Conservation (phyloP, 2,113 vertebrate species). For the Cinclus mexicanus region DNA sequence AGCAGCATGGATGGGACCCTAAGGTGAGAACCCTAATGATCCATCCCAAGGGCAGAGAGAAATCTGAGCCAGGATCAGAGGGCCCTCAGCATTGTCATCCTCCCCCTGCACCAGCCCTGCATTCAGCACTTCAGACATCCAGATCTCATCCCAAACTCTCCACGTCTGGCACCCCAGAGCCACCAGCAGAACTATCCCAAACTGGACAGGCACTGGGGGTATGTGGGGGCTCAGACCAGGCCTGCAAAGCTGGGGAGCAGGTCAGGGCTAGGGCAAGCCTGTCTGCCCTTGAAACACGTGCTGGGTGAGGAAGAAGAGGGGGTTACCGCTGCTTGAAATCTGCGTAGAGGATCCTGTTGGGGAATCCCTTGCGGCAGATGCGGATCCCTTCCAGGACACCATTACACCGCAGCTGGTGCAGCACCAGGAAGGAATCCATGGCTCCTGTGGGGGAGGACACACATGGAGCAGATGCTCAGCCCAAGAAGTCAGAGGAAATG, state of each 20-base stretch:
- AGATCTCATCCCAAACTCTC: background rate
- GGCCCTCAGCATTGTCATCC: background rate
- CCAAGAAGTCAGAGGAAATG: background rate
- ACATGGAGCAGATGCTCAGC: background rate
- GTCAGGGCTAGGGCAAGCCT: background rate
- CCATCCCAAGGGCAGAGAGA: background rate
- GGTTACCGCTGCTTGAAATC: constrained; percentile 93
- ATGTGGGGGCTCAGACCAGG: background rate
- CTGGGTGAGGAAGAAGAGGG: background rate
- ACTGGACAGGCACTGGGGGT: accelerated
- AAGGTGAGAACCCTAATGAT: background rate
- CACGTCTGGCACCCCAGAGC: background rate
- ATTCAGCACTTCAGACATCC: background rate
- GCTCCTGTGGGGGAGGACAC: constrained; percentile 71
- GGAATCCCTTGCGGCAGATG: constrained; percentile 93
- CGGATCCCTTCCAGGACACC: constrained; percentile 92
- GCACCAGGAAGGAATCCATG: constrained; percentile 89
- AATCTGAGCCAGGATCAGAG: background rate
- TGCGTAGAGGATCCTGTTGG: constrained; percentile 90
- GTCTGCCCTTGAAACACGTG: accelerated
- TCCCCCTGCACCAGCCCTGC: background rate
- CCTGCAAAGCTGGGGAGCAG: background rate
- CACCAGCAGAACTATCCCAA: background rate
- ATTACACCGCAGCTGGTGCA: constrained; percentile 92
- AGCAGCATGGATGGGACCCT: background rate